Percentiles rank a stretch among this genome's conserved stretches.
Evolutionary conservation across 2,113 vertebrate species (phyloP).

Genomic region (Corythaixoides concolor): DNA sequence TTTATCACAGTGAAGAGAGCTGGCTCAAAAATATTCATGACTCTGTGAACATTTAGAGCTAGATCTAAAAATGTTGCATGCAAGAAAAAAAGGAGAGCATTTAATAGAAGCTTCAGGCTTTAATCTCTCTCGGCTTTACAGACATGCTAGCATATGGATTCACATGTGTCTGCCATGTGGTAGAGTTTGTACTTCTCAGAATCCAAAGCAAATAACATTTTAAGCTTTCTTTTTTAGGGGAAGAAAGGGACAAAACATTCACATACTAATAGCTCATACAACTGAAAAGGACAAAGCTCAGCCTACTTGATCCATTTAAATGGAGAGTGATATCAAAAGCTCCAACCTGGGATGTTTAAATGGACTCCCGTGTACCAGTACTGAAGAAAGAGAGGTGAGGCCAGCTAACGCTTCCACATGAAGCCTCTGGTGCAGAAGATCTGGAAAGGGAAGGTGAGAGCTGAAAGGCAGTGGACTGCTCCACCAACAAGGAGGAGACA

Average conservation of each 20-base stretch:
- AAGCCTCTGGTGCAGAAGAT: background rate
- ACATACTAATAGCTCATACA: background rate
- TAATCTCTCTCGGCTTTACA: slow-evolving; percentile 52
- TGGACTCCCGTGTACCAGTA: background rate
- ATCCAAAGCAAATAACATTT: slow-evolving; percentile 71
- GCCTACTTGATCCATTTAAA: background rate
- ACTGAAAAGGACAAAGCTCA: background rate
- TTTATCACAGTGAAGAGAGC: slow-evolving; percentile 21
- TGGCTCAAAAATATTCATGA: slow-evolving; percentile 47
- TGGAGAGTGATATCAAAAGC: background rate
- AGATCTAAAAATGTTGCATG: slow-evolving; percentile 54
- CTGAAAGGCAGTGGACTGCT: background rate
- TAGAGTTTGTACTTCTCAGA: slow-evolving; percentile 52
- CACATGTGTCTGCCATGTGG: slow-evolving; percentile 69
- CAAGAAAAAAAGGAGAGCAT: slow-evolving; percentile 47
- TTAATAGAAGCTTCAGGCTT: slow-evolving; percentile 63
- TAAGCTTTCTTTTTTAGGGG: slow-evolving; percentile 49
- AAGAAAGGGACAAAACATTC: slow-evolving; percentile 44
- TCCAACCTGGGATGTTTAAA: background rate
- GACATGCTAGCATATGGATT: slow-evolving; percentile 71
- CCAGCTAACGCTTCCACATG: background rate
- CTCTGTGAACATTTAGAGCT: slow-evolving; percentile 30
- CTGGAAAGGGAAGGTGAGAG: background rate
- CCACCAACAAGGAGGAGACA: background rate
- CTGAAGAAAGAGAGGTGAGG: background rate